These are phyloP conservation scores for Periophthalmus modestus DNA, from an alignment of 2,113 vertebrate species.

Conservation along the genomic window DNA sequence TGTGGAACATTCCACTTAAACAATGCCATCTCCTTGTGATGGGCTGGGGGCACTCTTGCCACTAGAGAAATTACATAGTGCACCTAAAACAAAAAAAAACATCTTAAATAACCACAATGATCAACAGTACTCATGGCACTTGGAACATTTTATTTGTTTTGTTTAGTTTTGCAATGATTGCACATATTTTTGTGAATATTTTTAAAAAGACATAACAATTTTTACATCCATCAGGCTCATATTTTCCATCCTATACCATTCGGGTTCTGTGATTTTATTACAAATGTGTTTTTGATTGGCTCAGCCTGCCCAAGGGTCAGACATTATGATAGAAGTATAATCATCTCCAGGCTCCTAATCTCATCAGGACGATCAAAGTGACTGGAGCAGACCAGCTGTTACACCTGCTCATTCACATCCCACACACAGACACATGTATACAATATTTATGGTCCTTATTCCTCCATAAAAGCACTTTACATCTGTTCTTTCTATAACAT, in stretches of 20 bases:
- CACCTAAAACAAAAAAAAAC: too few species aligned
- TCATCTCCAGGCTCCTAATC: background rate
- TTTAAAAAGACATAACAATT: too few species aligned
- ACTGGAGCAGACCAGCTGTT: background rate
- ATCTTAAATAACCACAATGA: too few species aligned
- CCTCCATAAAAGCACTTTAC: background rate
- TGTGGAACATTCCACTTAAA: too few species aligned
- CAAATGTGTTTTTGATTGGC: background rate
- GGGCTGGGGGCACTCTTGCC: too few species aligned
- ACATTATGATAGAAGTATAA: background rate
- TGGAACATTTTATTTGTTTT: too few species aligned
- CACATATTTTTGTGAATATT: too few species aligned
- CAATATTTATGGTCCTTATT: background rate
- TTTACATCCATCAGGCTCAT: too few species aligned
- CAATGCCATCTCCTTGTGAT: too few species aligned
- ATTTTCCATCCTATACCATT: background rate
- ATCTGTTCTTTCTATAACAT: background rate
- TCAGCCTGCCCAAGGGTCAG: background rate
- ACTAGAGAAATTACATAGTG: too few species aligned
- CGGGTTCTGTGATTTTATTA: background rate
- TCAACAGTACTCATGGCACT: too few species aligned
- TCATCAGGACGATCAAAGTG: background rate
- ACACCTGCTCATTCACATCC: conserved; percentile 8
- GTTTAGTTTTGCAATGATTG: too few species aligned
- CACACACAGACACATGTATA: background rate